These are phyloP conservation scores for Nephrotoma guestfalica DNA, from an alignment of 2,888 invertebrate species.

Conservation along the genomic window DNA sequence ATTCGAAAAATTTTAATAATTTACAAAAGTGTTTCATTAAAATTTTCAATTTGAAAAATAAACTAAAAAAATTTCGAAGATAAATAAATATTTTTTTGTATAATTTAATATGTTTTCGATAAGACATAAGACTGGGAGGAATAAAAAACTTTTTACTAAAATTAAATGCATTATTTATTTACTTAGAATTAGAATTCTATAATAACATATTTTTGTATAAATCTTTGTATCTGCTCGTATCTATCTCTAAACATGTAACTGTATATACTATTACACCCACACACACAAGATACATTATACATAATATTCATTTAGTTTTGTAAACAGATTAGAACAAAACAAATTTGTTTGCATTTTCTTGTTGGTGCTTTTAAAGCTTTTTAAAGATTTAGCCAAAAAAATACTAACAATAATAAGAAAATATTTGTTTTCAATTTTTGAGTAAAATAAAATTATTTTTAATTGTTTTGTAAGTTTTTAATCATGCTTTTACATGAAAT, in stretches of 20 bases:
- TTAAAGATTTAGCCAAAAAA: neutral
- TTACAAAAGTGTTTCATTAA: neutral
- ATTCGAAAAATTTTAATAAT: neutral
- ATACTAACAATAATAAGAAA: neutral
- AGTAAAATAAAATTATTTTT: neutral
- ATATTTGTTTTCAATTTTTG: neutral
- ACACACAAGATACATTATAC: neutral
- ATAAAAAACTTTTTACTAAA: neutral
- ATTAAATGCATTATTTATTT: neutral
- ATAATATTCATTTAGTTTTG: neutral
- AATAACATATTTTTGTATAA: neutral
- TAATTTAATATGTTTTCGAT: neutral
- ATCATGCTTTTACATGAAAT: neutral
- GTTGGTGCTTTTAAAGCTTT: neutral
- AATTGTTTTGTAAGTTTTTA: neutral
- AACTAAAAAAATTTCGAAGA: neutral
- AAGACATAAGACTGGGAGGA: neutral
- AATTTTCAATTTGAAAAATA: neutral
- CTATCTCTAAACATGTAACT: no score
- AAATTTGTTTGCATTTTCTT: neutral
- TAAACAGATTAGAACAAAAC: neutral
- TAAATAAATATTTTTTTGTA: neutral
- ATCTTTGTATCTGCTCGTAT: neutral
- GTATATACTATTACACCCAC: no score
- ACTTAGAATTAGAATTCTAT: neutral